Base-by-base conservation (phyloP, 2,113 vertebrate species). In the Pangasianodon hypophthalmus region DNA sequence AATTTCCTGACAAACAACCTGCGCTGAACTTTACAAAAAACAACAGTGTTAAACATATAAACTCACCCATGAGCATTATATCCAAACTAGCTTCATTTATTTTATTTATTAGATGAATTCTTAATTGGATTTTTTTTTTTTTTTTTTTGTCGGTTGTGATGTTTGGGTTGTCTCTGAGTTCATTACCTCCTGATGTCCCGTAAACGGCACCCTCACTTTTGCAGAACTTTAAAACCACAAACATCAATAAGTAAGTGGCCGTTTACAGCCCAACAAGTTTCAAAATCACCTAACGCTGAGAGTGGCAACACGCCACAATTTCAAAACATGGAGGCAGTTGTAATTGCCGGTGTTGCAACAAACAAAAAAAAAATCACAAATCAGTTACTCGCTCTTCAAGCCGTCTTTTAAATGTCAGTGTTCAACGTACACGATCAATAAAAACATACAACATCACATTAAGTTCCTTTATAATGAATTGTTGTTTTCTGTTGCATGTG, bases 311-410 rank as follows among this genome's bases (percentile, higher is more conserved):
- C 44, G 54, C 54, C 69, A 32, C 75, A 6, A 37, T 92, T 92
- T 90, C 89, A 92, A 92, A 92, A 92, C 87, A 56, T 64, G 48
- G 32, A 71, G 91, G 67, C 91, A 83, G 91, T 92, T 92, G 87
- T 90, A 85, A 90, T 90, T 75, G 69, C 46, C 88, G 84, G 75
- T 90, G 84, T 86, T 86, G 84, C 84, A 90, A 86, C 56, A 69
- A 90, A 69, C 79, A 87, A 83, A 56, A 82, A 69, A 88, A 29
- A 71, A 71, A 67, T 64, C 58, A 54, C 77, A 88, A 88, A 52
- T 83, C 79, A 64, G 87, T 88, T 88, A 84, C 21, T 41, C 24
- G 29, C 62, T 26, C 14, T 46, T 54, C 48, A 83, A 26, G 9
- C 21, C 10, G 2, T 85, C 46, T 54, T 46, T 50, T 0, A n/a